Conservation (phyloP, 2,113 vertebrate genomes). For the Lathamus discolor region DNA sequence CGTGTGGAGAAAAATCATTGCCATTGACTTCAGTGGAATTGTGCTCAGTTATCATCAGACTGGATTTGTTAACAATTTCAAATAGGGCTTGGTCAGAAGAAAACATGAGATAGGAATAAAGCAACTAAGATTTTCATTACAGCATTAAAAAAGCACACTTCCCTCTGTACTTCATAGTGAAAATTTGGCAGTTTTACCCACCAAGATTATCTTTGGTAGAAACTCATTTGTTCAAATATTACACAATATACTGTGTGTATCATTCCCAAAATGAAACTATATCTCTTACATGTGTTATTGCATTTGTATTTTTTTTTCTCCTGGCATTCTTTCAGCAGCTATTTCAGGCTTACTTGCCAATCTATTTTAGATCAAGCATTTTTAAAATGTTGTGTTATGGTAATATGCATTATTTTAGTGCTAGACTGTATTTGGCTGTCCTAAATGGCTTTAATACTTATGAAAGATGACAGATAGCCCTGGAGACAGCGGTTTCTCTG, state of each 20-base stretch:
- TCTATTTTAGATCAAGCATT: conserved; percentile 41
- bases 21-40: background rate
- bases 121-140: background rate
- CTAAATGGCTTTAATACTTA: conserved; percentile 35
- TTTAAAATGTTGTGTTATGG: conserved; percentile 5
- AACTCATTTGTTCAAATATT: conserved; percentile 50
- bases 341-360: conserved; percentile 56
- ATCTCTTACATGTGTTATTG: conserved; percentile 39
- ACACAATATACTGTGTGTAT: background rate
- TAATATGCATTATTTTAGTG: conserved; percentile 39
- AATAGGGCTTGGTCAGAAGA: background rate
- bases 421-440: conserved; percentile 35
- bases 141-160: background rate
- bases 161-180: background rate
- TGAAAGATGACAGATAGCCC: conserved; percentile 26
- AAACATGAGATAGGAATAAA: background rate
- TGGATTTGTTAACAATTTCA: background rate
- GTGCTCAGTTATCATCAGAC: background rate
- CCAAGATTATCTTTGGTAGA: conserved; percentile 2
- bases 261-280: conserved; percentile 53
- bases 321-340: conserved; percentile 44
- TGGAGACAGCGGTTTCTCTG: conserved; percentile 1
- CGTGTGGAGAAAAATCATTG: background rate
- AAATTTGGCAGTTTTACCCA: conserved; percentile 5
- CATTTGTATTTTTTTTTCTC: conserved; percentile 6